phyloP scores from a whole-genome alignment of 2,888 invertebrate species.

The Zaprionus lineosus region DNA sequence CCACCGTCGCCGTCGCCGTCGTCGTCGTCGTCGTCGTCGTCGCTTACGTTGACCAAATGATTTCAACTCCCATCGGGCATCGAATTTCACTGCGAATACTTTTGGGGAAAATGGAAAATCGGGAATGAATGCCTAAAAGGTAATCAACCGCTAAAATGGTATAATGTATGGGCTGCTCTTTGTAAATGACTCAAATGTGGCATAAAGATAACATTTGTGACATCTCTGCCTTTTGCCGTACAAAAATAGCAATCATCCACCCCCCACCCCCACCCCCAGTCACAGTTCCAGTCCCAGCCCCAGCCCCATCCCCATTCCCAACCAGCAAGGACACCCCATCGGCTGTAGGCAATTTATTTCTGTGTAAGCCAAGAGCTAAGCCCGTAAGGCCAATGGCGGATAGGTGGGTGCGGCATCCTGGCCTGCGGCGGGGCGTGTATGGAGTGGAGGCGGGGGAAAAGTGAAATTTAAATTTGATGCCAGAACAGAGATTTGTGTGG shows the following conservation, averaged over 20 bases:
- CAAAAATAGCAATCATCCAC: not conserved
- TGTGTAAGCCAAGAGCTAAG: constrained; percentile 7
- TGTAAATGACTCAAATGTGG: constrained; percentile 36
- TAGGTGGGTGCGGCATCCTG: constrained; percentile 9
- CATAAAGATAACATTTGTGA: constrained; percentile 16
- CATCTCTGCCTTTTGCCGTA: not conserved
- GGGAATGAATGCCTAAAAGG: constrained; percentile 21
- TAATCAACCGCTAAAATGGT: constrained; percentile 45
- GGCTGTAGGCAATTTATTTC: constrained; percentile 26
- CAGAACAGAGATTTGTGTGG: constrained; percentile 39
- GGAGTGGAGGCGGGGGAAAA: too few relatives aligned
- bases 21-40: too few relatives aligned
- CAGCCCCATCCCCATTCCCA: not conserved
- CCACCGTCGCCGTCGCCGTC: too few relatives aligned
- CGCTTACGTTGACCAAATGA: constrained; percentile 13
- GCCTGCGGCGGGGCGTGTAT: not conserved
- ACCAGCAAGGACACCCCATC: constrained; percentile 11
- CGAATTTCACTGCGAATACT: constrained; percentile 64
- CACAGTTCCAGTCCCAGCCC: not conserved
- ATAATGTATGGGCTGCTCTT: constrained; percentile 35
- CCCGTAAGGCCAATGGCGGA: too few relatives aligned
- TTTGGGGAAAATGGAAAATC: constrained; percentile 34
- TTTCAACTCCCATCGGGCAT: constrained; percentile 1
- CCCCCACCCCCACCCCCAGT: not conserved
- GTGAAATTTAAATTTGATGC: constrained; percentile 54